phyloP scores from a whole-genome alignment of 2,797 vertebrate genomes.

The Trematomus bernacchii region DNA sequence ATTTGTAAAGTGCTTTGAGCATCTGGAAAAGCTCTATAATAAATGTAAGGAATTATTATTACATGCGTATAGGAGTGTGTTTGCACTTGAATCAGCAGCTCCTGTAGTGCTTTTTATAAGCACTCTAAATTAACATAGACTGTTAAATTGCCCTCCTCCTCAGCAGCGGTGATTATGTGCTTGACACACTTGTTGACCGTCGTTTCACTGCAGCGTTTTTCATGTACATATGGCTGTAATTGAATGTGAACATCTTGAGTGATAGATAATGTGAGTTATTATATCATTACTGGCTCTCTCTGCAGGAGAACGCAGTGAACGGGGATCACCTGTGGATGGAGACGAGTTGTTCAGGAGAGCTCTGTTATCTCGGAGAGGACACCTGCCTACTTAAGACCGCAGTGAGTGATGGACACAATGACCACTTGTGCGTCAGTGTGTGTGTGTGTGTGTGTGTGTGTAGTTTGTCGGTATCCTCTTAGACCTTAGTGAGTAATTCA shows the following conservation, averaged over 20 bases:
- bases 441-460: no score
- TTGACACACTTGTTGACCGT: slow-evolving; percentile 58
- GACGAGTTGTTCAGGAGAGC: slow-evolving; percentile 97
- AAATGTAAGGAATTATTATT: no score
- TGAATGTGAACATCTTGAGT: slow-evolving; percentile 22
- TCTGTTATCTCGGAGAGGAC: slow-evolving; percentile 97
- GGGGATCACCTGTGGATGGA: slow-evolving; percentile 98
- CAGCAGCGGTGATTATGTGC: slow-evolving; percentile 62
- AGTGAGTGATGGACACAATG: slow-evolving; percentile 86
- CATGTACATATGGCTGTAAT: slow-evolving; percentile 27
- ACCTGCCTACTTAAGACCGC: slow-evolving; percentile 94
- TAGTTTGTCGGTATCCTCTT: no score
- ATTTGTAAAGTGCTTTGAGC: no score
- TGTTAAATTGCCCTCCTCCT: slow-evolving; percentile 60
- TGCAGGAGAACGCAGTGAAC: slow-evolving; percentile 94
- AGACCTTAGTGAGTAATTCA: no score
- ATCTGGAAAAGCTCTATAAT: no score
- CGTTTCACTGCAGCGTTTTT: background rate
- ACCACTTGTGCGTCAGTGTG: background rate
- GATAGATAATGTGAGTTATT: slow-evolving; percentile 26
- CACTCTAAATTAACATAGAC: slow-evolving; percentile 42
- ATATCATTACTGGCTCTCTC: slow-evolving; percentile 8
- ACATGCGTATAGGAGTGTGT: slow-evolving; percentile 17
- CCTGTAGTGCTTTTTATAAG: slow-evolving; percentile 49
- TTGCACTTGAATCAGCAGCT: slow-evolving; percentile 14